Conservation (phyloP, 2,888 invertebrate genomes). For the Eilema griseolum region DNA sequence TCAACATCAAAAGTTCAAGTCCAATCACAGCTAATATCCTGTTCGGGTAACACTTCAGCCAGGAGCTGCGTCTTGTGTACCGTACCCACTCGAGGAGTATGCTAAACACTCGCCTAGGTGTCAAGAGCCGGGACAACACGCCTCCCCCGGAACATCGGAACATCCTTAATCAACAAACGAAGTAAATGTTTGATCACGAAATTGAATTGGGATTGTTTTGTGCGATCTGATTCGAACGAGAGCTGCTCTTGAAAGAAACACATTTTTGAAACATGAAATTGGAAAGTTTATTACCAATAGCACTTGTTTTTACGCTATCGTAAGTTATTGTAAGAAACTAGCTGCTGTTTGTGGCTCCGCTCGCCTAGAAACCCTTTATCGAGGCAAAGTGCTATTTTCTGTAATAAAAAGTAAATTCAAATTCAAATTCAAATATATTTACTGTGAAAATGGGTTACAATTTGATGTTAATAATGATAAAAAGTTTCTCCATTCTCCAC, state of each 20-base stretch:
- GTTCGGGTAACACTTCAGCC: not conserved
- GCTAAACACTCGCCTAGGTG: slow-evolving; percentile 37
- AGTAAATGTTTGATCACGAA: slow-evolving; percentile 49
- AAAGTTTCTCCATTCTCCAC: no score
- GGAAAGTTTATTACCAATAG: slow-evolving; percentile 2
- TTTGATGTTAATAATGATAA: no score
- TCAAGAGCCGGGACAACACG: slow-evolving; percentile 33
- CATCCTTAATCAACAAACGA: slow-evolving; percentile 37
- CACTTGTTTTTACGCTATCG: not conserved
- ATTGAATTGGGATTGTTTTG: slow-evolving; percentile 49
- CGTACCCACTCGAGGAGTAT: slow-evolving; percentile 20
- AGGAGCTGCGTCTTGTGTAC: slow-evolving; percentile 14
- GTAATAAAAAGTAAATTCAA: no score
- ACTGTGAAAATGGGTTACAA: no score
- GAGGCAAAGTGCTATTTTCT: not conserved
- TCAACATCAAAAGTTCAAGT: not conserved
- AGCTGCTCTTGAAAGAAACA: not conserved
- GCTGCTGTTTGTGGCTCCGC: not conserved
- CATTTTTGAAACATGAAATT: not conserved
- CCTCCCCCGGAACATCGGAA: slow-evolving; percentile 28
- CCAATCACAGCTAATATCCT: slow-evolving; percentile 10
- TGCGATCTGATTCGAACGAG: slow-evolving; percentile 21
- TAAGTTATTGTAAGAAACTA: not conserved
- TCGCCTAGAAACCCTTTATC: not conserved
- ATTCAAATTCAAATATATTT: no score